Evolutionary conservation across 2,888 invertebrate species (phyloP), one percentile per base, ranked within the genome.

Genomic region (Erynnis tages): DNA sequence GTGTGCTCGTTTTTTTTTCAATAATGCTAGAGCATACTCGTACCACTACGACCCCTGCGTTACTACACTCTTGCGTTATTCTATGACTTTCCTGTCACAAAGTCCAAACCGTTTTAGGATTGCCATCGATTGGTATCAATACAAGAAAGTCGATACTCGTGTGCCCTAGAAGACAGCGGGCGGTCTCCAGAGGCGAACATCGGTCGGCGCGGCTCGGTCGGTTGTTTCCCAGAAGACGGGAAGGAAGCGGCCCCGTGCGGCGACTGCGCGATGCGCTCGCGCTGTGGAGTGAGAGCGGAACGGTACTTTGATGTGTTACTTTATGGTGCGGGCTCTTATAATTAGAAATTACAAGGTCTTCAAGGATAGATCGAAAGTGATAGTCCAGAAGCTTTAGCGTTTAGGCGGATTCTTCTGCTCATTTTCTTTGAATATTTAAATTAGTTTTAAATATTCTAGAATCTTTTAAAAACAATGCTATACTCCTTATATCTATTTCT

Each of bases 181-280:
- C 32, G 38, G 47, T 49, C 49, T 34, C 47, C 4, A 16, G 49
- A 16, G 46, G 25, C 40, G 5, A 14, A 21, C 40, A 10, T 21
- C 17, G 59, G 52, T 60, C 49, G 48, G 37, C 23, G 38, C 45
- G 14, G 35, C 49, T 49, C n/a, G n/a, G n/a, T n/a, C n/a, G n/a
- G n/a, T 41, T 41, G 63, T 73, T 77, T 82, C 83, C 80, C 79
- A 62, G 76, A 72, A 73, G 76, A 60, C 72, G 64, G 84, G 81
- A 84, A 83, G 86, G 86, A 86, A 85, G 73, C 62, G 66, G 52
- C 55, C 54, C 50, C 84, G 82, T 82, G 84, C 65, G 56, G 61
- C 57, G 83, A 70, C 65, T 84, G 65, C 67, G 58, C 61, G 66
- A 73, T 71, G 67, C 64, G 59, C 48, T 49, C 46, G 54, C 40